A percentile compares a stretch with the other conserved stretches of the same genome.
Conservation (phyloP, 2,888 invertebrate species). For the Artemia sp. region DNA sequence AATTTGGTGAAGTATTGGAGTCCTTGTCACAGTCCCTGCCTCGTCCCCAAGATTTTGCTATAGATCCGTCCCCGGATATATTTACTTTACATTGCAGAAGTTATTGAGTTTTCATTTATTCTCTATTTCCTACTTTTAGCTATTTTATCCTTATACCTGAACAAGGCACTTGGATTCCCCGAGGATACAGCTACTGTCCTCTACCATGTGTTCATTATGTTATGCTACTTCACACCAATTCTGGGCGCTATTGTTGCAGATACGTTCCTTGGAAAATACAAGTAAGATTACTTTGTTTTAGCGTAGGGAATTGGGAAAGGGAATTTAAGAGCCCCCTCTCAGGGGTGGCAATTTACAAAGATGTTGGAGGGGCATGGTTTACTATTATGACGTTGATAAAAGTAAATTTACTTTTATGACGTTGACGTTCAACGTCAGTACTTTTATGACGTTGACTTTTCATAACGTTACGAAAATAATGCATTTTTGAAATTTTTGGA, state of each 20-base stretch:
- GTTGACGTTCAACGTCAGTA: no score
- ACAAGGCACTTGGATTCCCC: slow-evolving; percentile 51
- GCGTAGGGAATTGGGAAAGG: no score
- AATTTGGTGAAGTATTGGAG: background rate
- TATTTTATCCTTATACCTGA: slow-evolving; percentile 74
- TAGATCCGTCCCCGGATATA: background rate
- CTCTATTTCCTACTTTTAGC: slow-evolving; percentile 41
- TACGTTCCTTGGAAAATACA: slow-evolving; percentile 75
- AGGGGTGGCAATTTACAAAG: no score
- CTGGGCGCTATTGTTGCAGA: slow-evolving; percentile 87
- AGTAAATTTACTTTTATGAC: no score
- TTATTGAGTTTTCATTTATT: no score
- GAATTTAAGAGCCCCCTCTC: no score
- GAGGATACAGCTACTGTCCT: slow-evolving; percentile 62
- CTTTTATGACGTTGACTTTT: no score
- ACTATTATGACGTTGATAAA: no score
- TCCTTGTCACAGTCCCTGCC: background rate
- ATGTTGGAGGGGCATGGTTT: no score
- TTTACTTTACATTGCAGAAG: background rate
- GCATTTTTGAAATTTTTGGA: no score
- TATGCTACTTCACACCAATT: slow-evolving; percentile 74
- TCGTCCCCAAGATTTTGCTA: no score
- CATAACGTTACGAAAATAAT: no score
- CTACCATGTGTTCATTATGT: slow-evolving; percentile 72
- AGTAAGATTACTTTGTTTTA: slow-evolving; percentile 30